phyloP scores from a whole-genome alignment of 2,113 vertebrate species.

The Vanacampus margaritifer region DNA sequence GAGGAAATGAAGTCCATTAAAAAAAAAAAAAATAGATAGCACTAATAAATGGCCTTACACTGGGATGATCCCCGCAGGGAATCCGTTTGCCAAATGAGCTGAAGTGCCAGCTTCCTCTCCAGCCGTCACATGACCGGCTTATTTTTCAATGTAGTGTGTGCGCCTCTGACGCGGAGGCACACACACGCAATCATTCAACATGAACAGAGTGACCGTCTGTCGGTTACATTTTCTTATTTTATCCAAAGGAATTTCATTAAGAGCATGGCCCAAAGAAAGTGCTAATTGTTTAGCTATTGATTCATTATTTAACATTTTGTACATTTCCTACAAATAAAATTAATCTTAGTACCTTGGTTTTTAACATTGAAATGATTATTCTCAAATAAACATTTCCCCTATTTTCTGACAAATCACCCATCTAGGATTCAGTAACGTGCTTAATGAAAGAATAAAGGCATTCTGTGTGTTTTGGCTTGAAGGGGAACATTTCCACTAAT shows the following conservation, averaged over 20 bases:
- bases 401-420: not conserved
- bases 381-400: not conserved
- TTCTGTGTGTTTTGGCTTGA: not conserved
- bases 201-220: constrained; percentile 32
- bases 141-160: not conserved
- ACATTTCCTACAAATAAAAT: not conserved
- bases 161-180: constrained; percentile 1
- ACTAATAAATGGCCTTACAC: not conserved
- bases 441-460: not conserved
- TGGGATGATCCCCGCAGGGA: constrained; percentile 17
- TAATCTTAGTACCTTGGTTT: not conserved
- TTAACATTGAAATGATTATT: not conserved
- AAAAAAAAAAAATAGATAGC: constrained; percentile 14
- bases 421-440: not conserved
- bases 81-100: constrained; percentile 22
- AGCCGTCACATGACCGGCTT: constrained; percentile 49
- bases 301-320: not conserved
- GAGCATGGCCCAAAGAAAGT: not conserved
- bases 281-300: not conserved
- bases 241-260: constrained; percentile 12
- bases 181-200: constrained; percentile 7
- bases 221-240: constrained; percentile 17
- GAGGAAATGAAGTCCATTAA: constrained; percentile 8
- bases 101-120: constrained; percentile 39
- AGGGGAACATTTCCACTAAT: not conserved